Evolutionary conservation across 2,888 invertebrate genomes (phyloP), one percentile per base, ranked within the genome.

Genomic region (Notodonta ziczac): DNA sequence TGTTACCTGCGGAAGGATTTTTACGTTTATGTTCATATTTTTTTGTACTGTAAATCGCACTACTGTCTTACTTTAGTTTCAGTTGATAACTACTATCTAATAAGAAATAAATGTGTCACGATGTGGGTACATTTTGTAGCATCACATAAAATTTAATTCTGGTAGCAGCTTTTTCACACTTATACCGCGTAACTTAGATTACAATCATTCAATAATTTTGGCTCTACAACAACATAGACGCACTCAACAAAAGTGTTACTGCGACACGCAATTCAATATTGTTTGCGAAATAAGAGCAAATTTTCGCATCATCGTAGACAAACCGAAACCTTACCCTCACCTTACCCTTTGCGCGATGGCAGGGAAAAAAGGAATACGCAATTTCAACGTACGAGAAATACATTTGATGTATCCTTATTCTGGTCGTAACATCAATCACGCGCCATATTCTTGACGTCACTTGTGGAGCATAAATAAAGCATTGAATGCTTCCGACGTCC

Each of bases 351-450:
- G 57, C 61, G 59, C 70, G 67, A 76, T 74, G 65, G 73, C 74
- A 72, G 76, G 68, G 63, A 72, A 75, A 24, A 77, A 74, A 61
- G 63, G 70, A 77, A 78, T 74, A 80, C 74, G 73, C 79, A 78
- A 82, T 83, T 80, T 71, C 62, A 67, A 65, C 73, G 67, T 70
- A 86, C 81, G 85, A 70, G 86, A 87, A 85, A 54, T 14, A 82
- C 78, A 84, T 86, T 87, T 84, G 83, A 86, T 82, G 78, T 84
- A 84, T 84, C 77, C 82, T 82, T 85, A 83, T 86, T 85, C 78
- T 81, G 77, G 71, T 65, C 76, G 78, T 80, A 78, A 84, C 88
- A 89, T 89, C 88, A 89, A 89, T 89, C 89, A 89, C 83, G 77
- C 72, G 73, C 76, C 78, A 82, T 80, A 83, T 87, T 85, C 80